Percentiles rank a stretch among this genome's conserved stretches.
phyloP scores from a whole-genome alignment of 2,797 vertebrate genomes.

The Ammospiza maritima region DNA sequence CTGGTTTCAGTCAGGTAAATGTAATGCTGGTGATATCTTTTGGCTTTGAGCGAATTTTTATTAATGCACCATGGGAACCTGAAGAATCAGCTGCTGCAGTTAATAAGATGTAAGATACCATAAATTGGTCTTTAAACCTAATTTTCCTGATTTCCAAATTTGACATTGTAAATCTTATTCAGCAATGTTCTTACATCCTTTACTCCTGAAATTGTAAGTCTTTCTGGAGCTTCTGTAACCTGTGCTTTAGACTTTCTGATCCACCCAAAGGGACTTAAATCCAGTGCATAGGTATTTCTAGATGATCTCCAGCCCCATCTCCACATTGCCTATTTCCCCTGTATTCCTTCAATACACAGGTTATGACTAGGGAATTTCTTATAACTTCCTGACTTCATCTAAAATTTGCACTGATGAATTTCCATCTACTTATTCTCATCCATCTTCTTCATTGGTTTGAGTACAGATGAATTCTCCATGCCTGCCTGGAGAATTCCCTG shows the following conservation, averaged over 20 bases:
- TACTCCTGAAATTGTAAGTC: background rate
- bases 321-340: background rate
- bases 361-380: background rate
- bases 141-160: background rate
- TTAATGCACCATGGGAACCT: background rate
- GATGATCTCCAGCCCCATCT: background rate
- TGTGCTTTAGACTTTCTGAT: background rate
- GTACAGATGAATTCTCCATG: background rate
- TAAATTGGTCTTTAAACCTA: background rate
- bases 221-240: background rate
- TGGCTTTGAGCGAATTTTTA: background rate
- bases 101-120: background rate
- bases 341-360: background rate
- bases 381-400: background rate
- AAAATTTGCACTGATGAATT: background rate
- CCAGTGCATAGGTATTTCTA: background rate
- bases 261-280: background rate
- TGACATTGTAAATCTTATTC: background rate
- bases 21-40: background rate
- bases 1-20: background rate
- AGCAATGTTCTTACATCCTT: background rate
- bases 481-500: background rate
- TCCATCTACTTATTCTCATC: background rate
- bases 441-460: background rate
- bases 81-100: background rate